Evolutionary conservation across 1,140 invertebrate species (phyloP).

Genomic region (Bicyclus anynana): DNA sequence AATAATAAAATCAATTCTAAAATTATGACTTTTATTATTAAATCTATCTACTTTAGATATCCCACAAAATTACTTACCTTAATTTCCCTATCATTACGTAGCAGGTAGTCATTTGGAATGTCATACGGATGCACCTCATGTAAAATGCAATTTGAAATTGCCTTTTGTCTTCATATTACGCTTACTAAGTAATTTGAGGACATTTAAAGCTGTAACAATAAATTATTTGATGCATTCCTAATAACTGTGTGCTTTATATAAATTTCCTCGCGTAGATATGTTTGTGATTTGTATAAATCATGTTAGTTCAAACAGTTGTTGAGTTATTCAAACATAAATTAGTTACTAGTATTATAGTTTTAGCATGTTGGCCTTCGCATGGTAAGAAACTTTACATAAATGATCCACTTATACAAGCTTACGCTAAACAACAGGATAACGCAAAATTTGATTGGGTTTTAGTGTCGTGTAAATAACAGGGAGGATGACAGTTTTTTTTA

Average conservation of each 20-base stretch:
- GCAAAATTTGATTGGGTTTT: no score
- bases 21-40: neutral
- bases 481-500: no score
- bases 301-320: conserved; percentile 33
- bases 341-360: conserved; percentile 40
- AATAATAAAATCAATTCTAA: neutral
- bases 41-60: neutral
- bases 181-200: neutral
- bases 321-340: conserved; percentile 51
- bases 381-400: conserved; percentile 34
- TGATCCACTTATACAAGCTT: no score
- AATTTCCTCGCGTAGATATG: neutral
- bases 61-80: neutral
- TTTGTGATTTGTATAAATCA: conserved; percentile 2
- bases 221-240: conserved; percentile 1
- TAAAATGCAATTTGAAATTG: neutral
- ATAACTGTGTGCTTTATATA: neutral
- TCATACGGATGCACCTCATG: neutral
- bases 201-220: neutral
- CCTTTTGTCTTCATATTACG: neutral
- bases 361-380: conserved; percentile 42
- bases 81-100: neutral
- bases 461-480: no score
- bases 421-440: no score
- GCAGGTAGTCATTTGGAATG: conserved; percentile 5